Percentiles rank a stretch among this genome's conserved stretches.
Conservation (phyloP, 2,113 vertebrate species). For the Grallaria varia region DNA sequence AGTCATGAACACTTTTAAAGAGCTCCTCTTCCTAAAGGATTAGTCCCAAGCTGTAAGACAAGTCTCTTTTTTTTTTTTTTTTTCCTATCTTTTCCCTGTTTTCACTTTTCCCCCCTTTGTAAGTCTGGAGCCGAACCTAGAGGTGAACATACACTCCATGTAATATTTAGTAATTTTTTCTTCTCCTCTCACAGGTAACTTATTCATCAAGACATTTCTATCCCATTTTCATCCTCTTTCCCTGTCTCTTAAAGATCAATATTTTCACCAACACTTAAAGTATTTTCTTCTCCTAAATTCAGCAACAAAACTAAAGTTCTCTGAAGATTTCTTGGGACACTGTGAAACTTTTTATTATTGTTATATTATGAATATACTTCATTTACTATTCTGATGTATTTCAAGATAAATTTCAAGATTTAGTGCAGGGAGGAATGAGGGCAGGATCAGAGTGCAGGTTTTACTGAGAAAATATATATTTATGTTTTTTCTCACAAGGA, state of each 20-base stretch:
- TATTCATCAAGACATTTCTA: not conserved
- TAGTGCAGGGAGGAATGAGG: not conserved
- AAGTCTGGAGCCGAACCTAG: not conserved
- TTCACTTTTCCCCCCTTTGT: not conserved
- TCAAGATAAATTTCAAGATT: not conserved
- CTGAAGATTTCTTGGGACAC: not conserved
- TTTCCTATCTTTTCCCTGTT: rapidly evolving
- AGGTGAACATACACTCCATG: not conserved
- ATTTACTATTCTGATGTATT: not conserved
- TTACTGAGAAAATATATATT: not conserved
- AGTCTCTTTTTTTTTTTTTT: not conserved
- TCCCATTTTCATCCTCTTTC: not conserved
- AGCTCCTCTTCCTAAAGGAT: not conserved
- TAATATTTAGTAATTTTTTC: not conserved
- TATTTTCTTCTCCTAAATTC: not conserved
- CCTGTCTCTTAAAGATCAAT: not conserved
- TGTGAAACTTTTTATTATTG: not conserved
- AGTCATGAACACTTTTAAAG: not conserved
- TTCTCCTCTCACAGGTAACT: not conserved
- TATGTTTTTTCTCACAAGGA: not conserved
- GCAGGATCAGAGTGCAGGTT: not conserved
- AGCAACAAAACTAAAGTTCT: not conserved
- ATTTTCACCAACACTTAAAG: not conserved
- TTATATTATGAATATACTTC: not conserved
- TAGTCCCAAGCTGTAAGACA: not conserved